These are phyloP conservation scores for Clanis bilineata DNA, from an alignment of 2,888 invertebrate genomes.

Conservation along the genomic window DNA sequence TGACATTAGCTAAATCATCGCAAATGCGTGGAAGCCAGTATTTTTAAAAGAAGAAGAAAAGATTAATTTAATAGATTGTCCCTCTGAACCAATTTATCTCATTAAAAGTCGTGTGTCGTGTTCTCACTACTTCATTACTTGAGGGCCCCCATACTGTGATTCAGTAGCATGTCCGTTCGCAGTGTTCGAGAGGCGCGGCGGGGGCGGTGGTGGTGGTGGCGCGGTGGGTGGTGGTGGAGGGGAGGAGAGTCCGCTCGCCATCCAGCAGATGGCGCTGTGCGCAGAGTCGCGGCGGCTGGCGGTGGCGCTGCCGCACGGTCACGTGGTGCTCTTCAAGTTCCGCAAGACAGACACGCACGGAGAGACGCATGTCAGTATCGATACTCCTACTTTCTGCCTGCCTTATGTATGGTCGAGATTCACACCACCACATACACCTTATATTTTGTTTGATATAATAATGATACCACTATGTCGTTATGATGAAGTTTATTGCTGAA, in stretches of 20 bases:
- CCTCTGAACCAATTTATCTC: too few species aligned
- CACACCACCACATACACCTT: too few species aligned
- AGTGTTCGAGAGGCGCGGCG: slow-evolving; percentile 67
- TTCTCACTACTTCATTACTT: not conserved
- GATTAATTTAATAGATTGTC: too few species aligned
- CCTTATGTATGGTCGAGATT: not conserved
- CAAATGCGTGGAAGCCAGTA: too few species aligned
- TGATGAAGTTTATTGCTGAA: too few species aligned
- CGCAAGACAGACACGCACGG: slow-evolving; percentile 93
- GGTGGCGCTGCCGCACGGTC: slow-evolving; percentile 95
- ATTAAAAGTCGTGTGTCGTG: not conserved
- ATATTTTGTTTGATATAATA: too few species aligned
- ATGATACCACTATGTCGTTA: too few species aligned
- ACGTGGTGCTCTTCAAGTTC: slow-evolving; percentile 98
- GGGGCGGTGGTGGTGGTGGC: slow-evolving; percentile 16
- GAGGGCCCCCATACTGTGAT: too few species aligned
- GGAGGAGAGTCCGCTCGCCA: slow-evolving; percentile 94
- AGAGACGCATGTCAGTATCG: slow-evolving; percentile 87
- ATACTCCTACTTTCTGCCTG: not conserved
- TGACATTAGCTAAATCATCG: too few species aligned
- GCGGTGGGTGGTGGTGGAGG: slow-evolving; percentile 40
- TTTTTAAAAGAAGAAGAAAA: too few species aligned
- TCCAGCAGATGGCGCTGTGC: slow-evolving; percentile 95
- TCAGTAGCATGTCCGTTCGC: slow-evolving; percentile 8
- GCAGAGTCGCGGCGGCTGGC: slow-evolving; percentile 93